Evolutionary conservation across 2,797 vertebrate species (phyloP).

Genomic region (Lerista edwardsae): DNA sequence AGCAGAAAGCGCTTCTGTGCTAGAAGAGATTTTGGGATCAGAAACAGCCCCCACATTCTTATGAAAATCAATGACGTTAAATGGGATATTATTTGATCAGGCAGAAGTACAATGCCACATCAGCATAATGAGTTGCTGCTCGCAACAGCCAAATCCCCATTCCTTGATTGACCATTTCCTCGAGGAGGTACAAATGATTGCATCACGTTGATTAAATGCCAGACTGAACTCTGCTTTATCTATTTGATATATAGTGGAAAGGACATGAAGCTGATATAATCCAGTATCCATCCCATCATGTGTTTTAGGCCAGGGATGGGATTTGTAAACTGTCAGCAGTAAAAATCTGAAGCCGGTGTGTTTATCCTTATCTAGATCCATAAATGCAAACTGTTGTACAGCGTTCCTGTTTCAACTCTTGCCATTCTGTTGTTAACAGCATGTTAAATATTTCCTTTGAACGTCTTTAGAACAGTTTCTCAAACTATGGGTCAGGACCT

Average conservation of each 20-base stretch:
- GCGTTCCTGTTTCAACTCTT: neutral
- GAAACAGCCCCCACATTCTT: neutral
- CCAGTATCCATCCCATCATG: constrained; percentile 50
- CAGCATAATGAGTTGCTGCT: neutral
- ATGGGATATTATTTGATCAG: constrained; percentile 29
- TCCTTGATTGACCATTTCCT: constrained; percentile 59
- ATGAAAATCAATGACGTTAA: constrained; percentile 17
- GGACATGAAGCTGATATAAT: constrained; percentile 8
- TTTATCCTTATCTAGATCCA: neutral
- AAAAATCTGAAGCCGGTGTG: neutral
- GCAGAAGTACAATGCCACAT: neutral
- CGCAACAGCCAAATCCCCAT: constrained; percentile 54
- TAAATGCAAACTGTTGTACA: neutral
- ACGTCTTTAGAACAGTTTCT: neutral
- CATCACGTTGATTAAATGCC: constrained; percentile 53
- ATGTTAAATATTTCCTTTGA: neutral
- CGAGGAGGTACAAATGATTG: constrained; percentile 61
- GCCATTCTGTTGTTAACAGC: too few species aligned
- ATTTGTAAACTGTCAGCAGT: neutral
- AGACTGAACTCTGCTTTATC: neutral
- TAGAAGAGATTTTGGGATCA: neutral
- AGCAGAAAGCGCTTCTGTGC: neutral
- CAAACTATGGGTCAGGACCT: neutral
- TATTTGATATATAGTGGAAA: neutral
- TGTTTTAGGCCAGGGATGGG: neutral